These are phyloP conservation scores for Zosterops borbonicus DNA, from an alignment of 2,113 vertebrate genomes.

Conservation along the genomic window DNA sequence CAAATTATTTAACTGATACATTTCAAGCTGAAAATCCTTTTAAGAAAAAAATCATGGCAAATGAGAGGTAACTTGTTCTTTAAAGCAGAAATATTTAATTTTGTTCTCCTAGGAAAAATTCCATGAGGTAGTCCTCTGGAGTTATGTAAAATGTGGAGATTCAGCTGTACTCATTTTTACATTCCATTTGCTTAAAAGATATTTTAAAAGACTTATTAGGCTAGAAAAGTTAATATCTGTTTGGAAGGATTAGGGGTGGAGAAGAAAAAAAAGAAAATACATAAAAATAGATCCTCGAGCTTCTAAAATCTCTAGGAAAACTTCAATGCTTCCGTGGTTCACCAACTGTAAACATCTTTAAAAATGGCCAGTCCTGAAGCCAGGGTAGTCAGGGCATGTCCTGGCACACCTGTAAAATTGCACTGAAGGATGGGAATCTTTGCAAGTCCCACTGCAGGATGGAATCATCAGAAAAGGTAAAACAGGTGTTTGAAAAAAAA, in stretches of 20 bases:
- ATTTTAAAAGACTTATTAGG: background rate
- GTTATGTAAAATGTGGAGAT: background rate
- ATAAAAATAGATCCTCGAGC: background rate
- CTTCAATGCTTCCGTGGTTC: background rate
- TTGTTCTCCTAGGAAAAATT: background rate
- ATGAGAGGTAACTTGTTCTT: background rate
- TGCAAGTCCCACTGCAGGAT: background rate
- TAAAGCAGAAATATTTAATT: background rate
- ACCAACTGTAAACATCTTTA: background rate
- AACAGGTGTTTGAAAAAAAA: slow-evolving; percentile 17
- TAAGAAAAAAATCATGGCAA: background rate
- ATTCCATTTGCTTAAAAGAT: background rate
- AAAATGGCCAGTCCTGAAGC: background rate
- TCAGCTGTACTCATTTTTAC: background rate
- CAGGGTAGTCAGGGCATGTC: background rate
- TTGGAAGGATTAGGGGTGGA: slow-evolving; percentile 7
- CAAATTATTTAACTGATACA: background rate
- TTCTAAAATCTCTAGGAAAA: background rate
- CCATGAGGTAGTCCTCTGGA: background rate
- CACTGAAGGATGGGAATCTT: background rate
- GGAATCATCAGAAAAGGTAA: background rate
- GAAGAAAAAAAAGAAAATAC: background rate
- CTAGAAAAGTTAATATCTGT: slow-evolving; percentile 59
- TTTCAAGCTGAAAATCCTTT: background rate
- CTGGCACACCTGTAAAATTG: background rate